Evolutionary conservation across 2,113 vertebrate genomes (phyloP), one percentile per base, ranked within the genome.

Genomic region (Steatornis caripensis): DNA sequence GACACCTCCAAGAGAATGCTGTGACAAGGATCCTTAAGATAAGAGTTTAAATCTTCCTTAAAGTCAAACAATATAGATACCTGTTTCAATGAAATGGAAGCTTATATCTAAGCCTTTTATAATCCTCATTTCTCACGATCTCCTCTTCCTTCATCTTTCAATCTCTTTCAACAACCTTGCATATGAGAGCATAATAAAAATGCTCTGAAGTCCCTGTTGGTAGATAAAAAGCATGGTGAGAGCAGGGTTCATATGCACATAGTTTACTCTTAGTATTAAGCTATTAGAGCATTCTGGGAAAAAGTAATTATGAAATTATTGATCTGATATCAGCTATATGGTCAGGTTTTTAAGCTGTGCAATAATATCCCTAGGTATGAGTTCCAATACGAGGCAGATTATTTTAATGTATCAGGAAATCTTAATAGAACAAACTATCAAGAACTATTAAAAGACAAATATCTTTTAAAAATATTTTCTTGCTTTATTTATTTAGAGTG

Each of bases 51-150:
- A 96, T 88, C 76, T 84, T 93, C n/a, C 81, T 97, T 95, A 94
- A 95, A 94, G 86, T 55, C 75, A 93, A 97, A 95, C 92, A 94
- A 92, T 83, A 88, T 82, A 96, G 71, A 46, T 89, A 71, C 65
- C 82, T 93, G 37, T 97, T 95, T 96, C 90, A 87, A 82, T 86
- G 89, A 97, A 97, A 87, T 84, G 62, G 95, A 90, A 93, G 90
- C 95, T 98, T 97, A 96, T 96, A 97, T 97, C 75, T 94, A 97
- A 96, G 75, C 89, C 84, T 78, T 96, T 95, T 95, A 81, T 97
- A 97, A 96, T 97, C 96, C 88, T 97, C 81, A 96, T 97, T 97
- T 97, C 94, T 97, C 88, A 92, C 86, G 78, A 85, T 97, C 94
- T 96, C 75, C 27, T 96, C 41, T 91, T 90, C 89, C 84, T 97